phyloP scores from a whole-genome alignment of 1,140 invertebrate species.

The Panulirus ornatus region DNA sequence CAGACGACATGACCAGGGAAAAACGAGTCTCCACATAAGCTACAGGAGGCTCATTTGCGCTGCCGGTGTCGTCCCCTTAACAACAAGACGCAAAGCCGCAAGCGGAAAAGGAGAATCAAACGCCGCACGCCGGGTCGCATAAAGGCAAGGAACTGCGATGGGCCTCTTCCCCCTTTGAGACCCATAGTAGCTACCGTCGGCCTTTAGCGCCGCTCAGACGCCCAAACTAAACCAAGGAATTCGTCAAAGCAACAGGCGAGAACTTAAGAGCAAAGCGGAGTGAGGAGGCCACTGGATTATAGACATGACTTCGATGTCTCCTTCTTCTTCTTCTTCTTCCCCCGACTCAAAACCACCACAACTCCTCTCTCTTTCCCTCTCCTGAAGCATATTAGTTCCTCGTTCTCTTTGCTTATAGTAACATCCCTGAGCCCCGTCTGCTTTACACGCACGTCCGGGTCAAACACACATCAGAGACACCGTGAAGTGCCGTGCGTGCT shows the following conservation, averaged over 20 bases:
- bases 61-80: not conserved
- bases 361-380: too few species aligned
- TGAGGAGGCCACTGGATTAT: too few species aligned
- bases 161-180: constrained; percentile 50
- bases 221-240: not conserved
- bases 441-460: too few species aligned
- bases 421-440: too few species aligned
- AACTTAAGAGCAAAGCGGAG: too few species aligned
- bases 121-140: not conserved
- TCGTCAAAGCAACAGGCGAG: not conserved
- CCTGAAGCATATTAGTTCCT: too few species aligned
- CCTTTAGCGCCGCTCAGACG: not conserved
- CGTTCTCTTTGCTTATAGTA: too few species aligned
- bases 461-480: too few species aligned
- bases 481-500: too few species aligned
- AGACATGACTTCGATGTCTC: too few species aligned
- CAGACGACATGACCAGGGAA: not conserved
- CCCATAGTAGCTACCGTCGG: constrained; percentile 4
- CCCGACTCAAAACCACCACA: too few species aligned
- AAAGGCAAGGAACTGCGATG: constrained; percentile 22
- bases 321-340: too few species aligned
- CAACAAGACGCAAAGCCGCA: constrained; percentile 2
- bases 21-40: constrained; percentile 1
- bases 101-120: not conserved
- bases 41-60: constrained; percentile 19